phyloP scores from a whole-genome alignment of 2,888 invertebrate species.

The Carabus problematicus region DNA sequence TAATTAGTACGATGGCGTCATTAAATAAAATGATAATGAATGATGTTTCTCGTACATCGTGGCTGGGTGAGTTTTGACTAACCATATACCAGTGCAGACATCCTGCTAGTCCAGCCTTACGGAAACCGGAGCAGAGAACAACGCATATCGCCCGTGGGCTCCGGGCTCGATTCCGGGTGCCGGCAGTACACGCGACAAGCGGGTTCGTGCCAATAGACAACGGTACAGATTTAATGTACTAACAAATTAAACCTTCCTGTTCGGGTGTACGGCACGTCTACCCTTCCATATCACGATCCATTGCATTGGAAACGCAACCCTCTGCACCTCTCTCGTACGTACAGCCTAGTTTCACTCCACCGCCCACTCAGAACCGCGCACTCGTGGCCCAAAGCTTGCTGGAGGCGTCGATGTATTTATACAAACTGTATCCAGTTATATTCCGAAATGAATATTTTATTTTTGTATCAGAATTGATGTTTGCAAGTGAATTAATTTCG shows the following conservation, averaged over 20 bases:
- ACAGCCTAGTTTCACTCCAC: no score
- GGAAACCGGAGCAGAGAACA: conserved; percentile 1
- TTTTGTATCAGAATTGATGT: conserved; percentile 19
- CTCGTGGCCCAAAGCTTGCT: no score
- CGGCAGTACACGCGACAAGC: not conserved
- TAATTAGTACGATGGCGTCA: no score
- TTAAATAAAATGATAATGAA: no score
- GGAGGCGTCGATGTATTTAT: conserved; percentile 21
- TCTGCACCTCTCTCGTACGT: no score
- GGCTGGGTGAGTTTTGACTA: no score
- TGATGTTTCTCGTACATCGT: no score
- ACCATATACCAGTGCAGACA: not conserved
- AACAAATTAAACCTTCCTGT: conserved; percentile 38
- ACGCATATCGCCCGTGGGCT: not conserved
- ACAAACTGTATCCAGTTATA: conserved; percentile 18
- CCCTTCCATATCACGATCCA: conserved; percentile 23
- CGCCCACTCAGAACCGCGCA: no score
- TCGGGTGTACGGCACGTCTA: conserved; percentile 31
- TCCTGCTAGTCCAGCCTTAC: not conserved
- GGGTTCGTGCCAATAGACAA: conserved; percentile 23
- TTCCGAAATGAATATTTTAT: conserved; percentile 29
- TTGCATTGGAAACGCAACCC: not conserved
- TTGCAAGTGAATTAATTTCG: conserved; percentile 23
- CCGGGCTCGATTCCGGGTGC: conserved; percentile 11
- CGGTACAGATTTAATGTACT: conserved; percentile 31